Evolutionary conservation across 1,140 invertebrate species (phyloP), one percentile per base, ranked within the genome.

Genomic region (Drosophila sp.): DNA sequence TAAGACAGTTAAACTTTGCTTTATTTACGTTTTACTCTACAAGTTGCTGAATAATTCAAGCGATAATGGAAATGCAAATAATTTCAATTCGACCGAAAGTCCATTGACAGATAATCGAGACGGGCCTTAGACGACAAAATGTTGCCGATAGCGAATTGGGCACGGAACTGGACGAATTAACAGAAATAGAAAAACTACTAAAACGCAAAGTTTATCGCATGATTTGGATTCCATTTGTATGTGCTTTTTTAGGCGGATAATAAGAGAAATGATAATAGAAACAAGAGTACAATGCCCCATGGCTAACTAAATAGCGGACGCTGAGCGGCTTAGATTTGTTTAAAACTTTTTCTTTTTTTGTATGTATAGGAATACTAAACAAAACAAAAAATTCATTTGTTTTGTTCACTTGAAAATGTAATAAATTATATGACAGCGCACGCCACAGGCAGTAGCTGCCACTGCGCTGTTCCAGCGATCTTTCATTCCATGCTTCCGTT

Each of bases 101-200:
- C 65, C 75, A 82, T 66, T 82, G 79, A 59, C 64, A 82, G 79
- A 65, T 76, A 74, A 54, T 16, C 54, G 48, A 69, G 72, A 70
- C 80, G 3, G n/a, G 8, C 64, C 9, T 38, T 54, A 66, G 64
- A 83, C 72, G 32, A 50, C 5, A n/a, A 45, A 2, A 54, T n/a
- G 7, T 38, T 18, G 18, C 29, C 53, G 69, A 72, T 74, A 76
- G 66, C 65, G 46, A 7, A 56, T 16, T 36, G 61, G 36, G 34
- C 46, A 56, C 50, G 36, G 13, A 76, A 62, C 50, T 67, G n/a
- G 18, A 50, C 46, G 45, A 64, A 46, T 56, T 38, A n/a, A 29
- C 40, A 16, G 32, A 32, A 48, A 48, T 21, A 38, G 14, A 16
- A 62, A 58, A 51, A 51, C 53, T 72, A 72, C 8, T 50, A 29